Evolutionary conservation across 2,797 vertebrate species (phyloP).

Genomic region (Parotocinclus haroldoi): DNA sequence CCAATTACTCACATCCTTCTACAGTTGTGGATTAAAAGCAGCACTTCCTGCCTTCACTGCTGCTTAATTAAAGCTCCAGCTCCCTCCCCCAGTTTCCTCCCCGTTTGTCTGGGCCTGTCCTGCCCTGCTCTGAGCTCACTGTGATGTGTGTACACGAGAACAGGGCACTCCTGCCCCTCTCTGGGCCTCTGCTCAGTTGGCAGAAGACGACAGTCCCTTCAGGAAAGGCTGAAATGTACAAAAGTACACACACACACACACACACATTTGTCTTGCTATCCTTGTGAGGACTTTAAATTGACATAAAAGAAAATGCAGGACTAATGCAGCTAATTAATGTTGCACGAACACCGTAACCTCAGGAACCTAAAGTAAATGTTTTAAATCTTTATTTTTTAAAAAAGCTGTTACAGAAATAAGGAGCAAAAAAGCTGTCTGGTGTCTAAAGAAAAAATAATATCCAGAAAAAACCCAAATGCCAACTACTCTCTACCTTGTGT

Average conservation of each 20-base stretch:
- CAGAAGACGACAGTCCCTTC: slow-evolving; percentile 47
- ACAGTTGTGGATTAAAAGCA: slow-evolving; percentile 13
- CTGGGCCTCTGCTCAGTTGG: slow-evolving; percentile 66
- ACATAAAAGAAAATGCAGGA: too few species aligned
- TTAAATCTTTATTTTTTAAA: too few species aligned
- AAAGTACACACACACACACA: slow-evolving; percentile 6
- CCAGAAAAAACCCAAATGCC: too few species aligned
- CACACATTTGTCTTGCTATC: too few species aligned
- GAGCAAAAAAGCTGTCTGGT: too few species aligned
- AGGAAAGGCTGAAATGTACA: slow-evolving; percentile 54
- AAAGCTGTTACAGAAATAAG: too few species aligned
- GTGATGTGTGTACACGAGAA: slow-evolving; percentile 36
- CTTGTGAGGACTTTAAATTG: too few species aligned
- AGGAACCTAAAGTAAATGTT: too few species aligned
- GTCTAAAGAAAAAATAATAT: too few species aligned
- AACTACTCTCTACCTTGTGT: too few species aligned
- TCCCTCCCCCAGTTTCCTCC: slow-evolving; percentile 23
- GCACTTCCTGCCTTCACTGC: slow-evolving; percentile 11
- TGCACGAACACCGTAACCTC: too few species aligned
- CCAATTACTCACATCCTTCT: not conserved
- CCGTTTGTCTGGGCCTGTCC: slow-evolving; percentile 29
- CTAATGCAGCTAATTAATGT: too few species aligned
- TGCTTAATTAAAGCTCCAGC: slow-evolving; percentile 29
- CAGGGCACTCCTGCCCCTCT: slow-evolving; percentile 50
- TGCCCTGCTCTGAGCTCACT: slow-evolving; percentile 23